Base-by-base conservation (phyloP, 2,797 vertebrate species). In the Sardinella longiceps region DNA sequence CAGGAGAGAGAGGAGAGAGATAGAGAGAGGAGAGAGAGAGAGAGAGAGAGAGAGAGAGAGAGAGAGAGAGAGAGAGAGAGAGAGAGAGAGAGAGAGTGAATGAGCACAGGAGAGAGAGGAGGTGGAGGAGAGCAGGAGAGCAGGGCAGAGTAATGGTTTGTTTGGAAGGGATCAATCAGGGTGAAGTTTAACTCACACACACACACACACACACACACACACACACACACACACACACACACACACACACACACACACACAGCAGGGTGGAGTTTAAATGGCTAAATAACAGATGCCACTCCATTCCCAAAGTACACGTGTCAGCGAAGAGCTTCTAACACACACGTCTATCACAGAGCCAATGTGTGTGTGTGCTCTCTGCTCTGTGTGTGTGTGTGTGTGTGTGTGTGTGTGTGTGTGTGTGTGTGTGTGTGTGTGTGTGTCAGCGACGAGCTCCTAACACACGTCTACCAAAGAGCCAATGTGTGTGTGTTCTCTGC, bases 111-210 rank as follows among this genome's bases (percentile, higher is more conserved):
- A 3, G 43, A 43, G 15, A 2, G 56, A 6, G 4, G 56, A 23
- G 23, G 0, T 3, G 18, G 56, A 6, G 4, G 56, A 23, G 23
- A 1, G 23, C 56, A 58, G 56, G 2, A 23, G 50, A 1, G 2
- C 2, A 58, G 18, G n/a, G 56, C 2, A 28, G 63, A 70, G 63
- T 70, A 28, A 70, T 70, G 63, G 25, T 30, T 70, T 70, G 63
- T 30, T 15, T 70, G 63, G 63, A 11, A 83, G 84, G 82, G 89
- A 89, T 90, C 88, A 89, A 86, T 91, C 87, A 87, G 83, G 63
- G 83, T 74, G 87, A 88, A 85, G 87, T 89, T 88, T 81, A 87
- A 88, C n/a, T n/a, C n/a, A n/a, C n/a, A n/a, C n/a, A n/a, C n/a
- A n/a, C n/a, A n/a, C n/a, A n/a, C n/a, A n/a, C n/a, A n/a, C n/a